A percentile compares a stretch with the other conserved stretches of the same genome.
Conservation (phyloP, 2,113 vertebrate species). For the Aegotheles bennettii region DNA sequence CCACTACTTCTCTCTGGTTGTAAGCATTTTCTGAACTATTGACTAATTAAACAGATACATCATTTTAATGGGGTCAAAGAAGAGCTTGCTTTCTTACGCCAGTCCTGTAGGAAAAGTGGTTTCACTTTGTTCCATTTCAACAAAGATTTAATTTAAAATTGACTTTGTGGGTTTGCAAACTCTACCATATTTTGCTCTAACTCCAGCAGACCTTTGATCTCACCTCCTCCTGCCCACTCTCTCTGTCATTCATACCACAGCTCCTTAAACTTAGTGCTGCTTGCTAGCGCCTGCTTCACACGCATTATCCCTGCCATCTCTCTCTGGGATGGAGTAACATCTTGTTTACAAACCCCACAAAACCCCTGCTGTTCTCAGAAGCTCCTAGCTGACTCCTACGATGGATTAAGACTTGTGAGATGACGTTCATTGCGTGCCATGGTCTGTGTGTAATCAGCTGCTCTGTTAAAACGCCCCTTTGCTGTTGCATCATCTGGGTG, state of each 20-base stretch:
- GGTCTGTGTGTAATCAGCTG: neutral
- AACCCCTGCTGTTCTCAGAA: neutral
- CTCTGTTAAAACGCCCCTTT: neutral
- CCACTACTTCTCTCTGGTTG: neutral
- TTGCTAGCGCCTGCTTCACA: neutral
- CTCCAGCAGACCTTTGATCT: neutral
- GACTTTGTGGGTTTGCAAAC: neutral
- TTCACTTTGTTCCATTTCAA: neutral
- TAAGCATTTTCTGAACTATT: neutral
- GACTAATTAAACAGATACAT: neutral
- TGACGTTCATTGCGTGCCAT: neutral
- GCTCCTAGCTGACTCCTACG: neutral
- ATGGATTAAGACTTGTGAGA: neutral
- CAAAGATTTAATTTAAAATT: neutral
- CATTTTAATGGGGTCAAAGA: neutral
- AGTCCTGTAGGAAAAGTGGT: neutral
- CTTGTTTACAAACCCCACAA: neutral
- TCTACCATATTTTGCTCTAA: neutral
- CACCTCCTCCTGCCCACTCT: neutral
- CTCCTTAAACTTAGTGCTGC: neutral
- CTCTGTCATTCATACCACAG: neutral
- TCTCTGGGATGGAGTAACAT: neutral
- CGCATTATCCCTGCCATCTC: neutral
- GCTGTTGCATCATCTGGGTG: neutral
- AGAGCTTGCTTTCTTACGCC: neutral